Evolutionary conservation across 2,113 vertebrate genomes (phyloP), one percentile per base, ranked within the genome.

Genomic region (Corydoras sp.): DNA sequence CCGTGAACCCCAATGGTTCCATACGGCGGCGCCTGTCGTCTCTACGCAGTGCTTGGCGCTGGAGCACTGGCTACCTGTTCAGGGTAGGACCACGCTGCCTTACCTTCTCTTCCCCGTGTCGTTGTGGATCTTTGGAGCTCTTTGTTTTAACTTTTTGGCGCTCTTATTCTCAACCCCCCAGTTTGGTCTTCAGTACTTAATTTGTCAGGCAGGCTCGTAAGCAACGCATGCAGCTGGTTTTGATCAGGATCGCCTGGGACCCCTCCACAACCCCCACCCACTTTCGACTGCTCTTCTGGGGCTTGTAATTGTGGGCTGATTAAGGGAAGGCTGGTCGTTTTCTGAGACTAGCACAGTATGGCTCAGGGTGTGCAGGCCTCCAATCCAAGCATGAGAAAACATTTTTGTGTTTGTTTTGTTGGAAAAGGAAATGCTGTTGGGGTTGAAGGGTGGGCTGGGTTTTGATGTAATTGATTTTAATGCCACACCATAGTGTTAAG

Each of bases 51-150:
- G 87, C 90, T 24, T 90, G 88, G 90, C 79, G 89, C 43, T 91
- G 90, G 90, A 91, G 90, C 77, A 90, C 88, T 0, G 89, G 90
- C 24, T 84, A 90, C 86, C 86, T 91, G 77, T 88, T 89, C 77
- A 85, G 77, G 79, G 79, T 80, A 80, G 69, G 79, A 50, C 58
- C n/a, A 58, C 12, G 14, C 43, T 12, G 4, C 50, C 31, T 53
- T n/a, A 12, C 15, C 11, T 55, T 65, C 1, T 2, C 29, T n/a
- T 59, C 48, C 15, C n/a, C 14, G 12, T 14, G 14, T 43, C 7
- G 4, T 43, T 43, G 1, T 43, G 35, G 35, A 30, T 35, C 9
- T 67, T 66, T 61, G 9, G 18, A 24, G 51, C 7, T 68, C 61
- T 79, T 10, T 62, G 66, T 63, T 72, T 43, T 12, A 63, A 78